phyloP scores from a whole-genome alignment of 2,113 vertebrate genomes.

The Ophiodon elongatus region DNA sequence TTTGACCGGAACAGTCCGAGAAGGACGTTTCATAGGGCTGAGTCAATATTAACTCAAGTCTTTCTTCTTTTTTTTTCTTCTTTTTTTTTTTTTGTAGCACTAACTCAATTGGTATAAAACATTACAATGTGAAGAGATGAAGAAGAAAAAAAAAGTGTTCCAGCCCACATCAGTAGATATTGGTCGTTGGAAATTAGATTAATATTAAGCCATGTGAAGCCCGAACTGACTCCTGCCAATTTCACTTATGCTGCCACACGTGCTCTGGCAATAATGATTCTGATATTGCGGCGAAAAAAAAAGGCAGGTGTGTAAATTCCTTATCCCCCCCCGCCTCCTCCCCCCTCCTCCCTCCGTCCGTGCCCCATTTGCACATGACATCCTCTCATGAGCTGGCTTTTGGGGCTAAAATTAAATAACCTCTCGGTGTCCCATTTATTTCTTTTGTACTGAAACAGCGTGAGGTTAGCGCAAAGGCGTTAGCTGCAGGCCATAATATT shows the following conservation, averaged over 20 bases:
- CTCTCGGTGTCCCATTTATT: conserved; percentile 85
- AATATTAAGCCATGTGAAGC: conserved; percentile 22
- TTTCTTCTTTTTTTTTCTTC: background rate
- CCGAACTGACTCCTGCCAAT: conserved; percentile 29
- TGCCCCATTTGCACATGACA: conserved; percentile 76
- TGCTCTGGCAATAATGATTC: conserved; percentile 49
- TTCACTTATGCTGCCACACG: conserved; percentile 32
- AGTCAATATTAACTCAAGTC: conserved; percentile 12
- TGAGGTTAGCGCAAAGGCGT: conserved; percentile 82
- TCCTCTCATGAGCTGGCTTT: conserved; percentile 78
- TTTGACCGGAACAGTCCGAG: background rate
- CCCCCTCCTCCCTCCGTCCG: conserved; percentile 18
- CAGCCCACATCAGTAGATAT: background rate
- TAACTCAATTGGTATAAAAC: background rate
- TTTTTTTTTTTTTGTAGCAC: background rate
- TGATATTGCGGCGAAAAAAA: conserved; percentile 41
- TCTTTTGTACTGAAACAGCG: conserved; percentile 84
- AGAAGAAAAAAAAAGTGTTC: background rate
- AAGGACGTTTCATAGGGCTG: background rate
- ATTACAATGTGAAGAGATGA: background rate
- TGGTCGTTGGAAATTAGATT: conserved; percentile 3
- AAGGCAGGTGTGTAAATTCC: conserved; percentile 82
- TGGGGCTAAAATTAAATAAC: conserved; percentile 86
- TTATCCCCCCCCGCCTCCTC: conserved; percentile 37
- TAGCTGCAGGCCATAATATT: conserved; percentile 87